Percentiles rank a stretch among this genome's conserved stretches.
These are phyloP conservation scores for Drosophila simulans DNA, from an alignment of 1,140 invertebrate species.

Conservation along the genomic window DNA sequence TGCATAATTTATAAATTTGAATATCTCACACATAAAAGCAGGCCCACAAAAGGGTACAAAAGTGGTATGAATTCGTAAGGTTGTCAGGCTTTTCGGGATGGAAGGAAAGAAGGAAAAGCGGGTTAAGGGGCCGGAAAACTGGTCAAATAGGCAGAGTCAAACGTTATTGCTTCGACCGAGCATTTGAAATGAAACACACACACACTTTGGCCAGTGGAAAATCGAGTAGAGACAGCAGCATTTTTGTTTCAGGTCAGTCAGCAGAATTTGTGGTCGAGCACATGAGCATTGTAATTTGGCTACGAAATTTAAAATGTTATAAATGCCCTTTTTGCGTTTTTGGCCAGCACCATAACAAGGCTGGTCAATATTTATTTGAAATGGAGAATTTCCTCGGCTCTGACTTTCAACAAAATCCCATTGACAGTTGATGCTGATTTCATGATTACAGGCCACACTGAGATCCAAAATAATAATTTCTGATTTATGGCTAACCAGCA, in stretches of 20 bases:
- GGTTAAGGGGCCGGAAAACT: constrained; percentile 2
- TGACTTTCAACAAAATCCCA: constrained; percentile 54
- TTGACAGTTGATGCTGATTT: constrained; percentile 58
- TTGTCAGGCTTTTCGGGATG: too few relatives aligned
- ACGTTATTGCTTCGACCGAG: constrained; percentile 56
- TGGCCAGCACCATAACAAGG: constrained; percentile 3
- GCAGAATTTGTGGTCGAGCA: constrained; percentile 41
- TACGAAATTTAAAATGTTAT: constrained; percentile 36
- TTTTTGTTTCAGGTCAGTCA: constrained; percentile 25
- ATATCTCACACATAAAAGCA: constrained; percentile 57
- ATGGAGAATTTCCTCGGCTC: constrained; percentile 19
- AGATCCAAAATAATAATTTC: constrained; percentile 38
- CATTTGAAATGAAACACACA: constrained; percentile 30
- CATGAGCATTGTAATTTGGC: constrained; percentile 28
- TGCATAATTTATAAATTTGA: constrained; percentile 81
- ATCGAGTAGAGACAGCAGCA: constrained; percentile 13
- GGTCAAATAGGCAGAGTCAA: constrained; percentile 19
- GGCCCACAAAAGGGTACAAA: neutral
- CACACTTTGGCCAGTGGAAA: constrained; percentile 46
- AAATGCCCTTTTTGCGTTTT: constrained; percentile 33
- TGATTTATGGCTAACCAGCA: constrained; percentile 52
- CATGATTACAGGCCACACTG: constrained; percentile 39
- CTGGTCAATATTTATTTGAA: constrained; percentile 35
- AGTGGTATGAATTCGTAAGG: constrained; percentile 11
- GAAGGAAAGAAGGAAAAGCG: neutral